These are phyloP conservation scores for Phenacoccus solenopsis DNA, from an alignment of 1,140 invertebrate genomes.

Conservation along the genomic window DNA sequence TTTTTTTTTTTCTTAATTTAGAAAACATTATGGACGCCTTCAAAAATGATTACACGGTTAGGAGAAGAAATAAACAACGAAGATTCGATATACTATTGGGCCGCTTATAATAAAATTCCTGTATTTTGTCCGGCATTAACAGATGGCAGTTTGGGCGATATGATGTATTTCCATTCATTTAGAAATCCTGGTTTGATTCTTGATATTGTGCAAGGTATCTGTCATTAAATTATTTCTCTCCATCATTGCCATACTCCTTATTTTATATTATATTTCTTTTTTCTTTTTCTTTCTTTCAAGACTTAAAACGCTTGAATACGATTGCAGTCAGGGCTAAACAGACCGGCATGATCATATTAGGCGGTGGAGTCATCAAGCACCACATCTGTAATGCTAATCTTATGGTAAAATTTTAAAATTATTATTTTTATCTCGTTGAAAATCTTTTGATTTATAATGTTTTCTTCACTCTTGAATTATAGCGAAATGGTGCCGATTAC, in stretches of 20 bases:
- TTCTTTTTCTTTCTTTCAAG: constrained; percentile 37
- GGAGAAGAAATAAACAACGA: constrained; percentile 85
- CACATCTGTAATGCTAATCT: constrained; percentile 97
- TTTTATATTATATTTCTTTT: no score
- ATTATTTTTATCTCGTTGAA: not conserved
- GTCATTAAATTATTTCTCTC: not conserved
- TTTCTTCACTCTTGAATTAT: constrained; percentile 19
- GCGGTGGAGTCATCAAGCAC: constrained; percentile 96
- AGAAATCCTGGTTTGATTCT: constrained; percentile 81
- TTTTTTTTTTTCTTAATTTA: constrained; percentile 18
- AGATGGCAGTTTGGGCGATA: constrained; percentile 96
- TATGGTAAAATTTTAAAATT: constrained; percentile 58
- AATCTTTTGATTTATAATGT: no score
- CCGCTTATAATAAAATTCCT: constrained; percentile 92
- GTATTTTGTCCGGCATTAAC: constrained; percentile 96
- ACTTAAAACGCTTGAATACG: constrained; percentile 78
- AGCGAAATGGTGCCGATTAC: constrained; percentile 96
- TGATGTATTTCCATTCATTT: constrained; percentile 98
- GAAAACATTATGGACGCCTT: constrained; percentile 74
- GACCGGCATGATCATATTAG: constrained; percentile 94
- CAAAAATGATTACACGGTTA: constrained; percentile 66
- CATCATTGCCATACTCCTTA: not conserved
- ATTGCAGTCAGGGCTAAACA: constrained; percentile 89
- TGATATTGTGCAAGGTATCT: constrained; percentile 79
- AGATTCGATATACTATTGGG: constrained; percentile 96